Evolutionary conservation across 2,888 invertebrate species (phyloP), one percentile per base, ranked within the genome.

Genomic region (Hedychridium roseum): DNA sequence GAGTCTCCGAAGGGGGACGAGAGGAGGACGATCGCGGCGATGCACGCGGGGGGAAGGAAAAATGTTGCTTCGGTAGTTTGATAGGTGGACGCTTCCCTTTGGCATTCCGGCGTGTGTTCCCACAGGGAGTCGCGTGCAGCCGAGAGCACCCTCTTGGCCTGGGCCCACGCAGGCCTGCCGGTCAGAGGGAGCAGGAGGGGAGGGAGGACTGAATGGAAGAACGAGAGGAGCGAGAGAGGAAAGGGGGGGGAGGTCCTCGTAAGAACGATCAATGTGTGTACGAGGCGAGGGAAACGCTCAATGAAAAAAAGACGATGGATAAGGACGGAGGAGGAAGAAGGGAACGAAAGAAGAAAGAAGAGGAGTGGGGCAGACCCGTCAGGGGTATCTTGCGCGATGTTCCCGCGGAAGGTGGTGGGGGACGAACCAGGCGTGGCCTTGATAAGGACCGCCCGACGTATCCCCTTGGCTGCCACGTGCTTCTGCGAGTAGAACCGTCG

Each of bases 91-190:
- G 58, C 56, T 57, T 60, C 64, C 62, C 66, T 63, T 62, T 60
- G 58, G 68, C 67, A 69, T 67, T 69, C 71, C 69, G 61, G 44
- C 54, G 39, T 50, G 53, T 63, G 68, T 70, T 71, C 69, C 68
- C 69, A 63, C 64, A 60, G 62, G 53, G 43, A 43, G 42, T 38
- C 35, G 6, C 52, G 34, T 26, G 43, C 43, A 46, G 48, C 59
- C 52, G 42, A 46, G 53, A 48, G 48, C 53, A 45, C 54, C n/a
- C 57, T 46, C 61, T 61, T 41, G 56, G 62, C 66, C 57, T 58
- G 50, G 64, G 64, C 68, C 66, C 67, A 57, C 54, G 59, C 67
- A 65, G 70, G 65, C 70, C 36, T 55, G 56, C 43, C 53, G 57
- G 41, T 45, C 53, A 18, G 30, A 28, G 20, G 20, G 35, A 35